Base-by-base conservation (phyloP, 2,888 invertebrate genomes). In the Synanthedon vespiformis region DNA sequence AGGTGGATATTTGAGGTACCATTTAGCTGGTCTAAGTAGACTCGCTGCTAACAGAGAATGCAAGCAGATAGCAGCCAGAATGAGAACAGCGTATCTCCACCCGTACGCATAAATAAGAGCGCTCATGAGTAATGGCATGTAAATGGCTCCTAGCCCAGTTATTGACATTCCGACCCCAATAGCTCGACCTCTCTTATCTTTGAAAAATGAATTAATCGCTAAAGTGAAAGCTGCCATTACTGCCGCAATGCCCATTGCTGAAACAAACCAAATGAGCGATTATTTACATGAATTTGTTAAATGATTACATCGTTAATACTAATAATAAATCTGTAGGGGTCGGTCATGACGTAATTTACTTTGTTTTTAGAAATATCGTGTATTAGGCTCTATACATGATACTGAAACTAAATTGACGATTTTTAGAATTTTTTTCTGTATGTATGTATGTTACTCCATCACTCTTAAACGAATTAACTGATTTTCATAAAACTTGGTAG, bases 151-250 rank as follows among this genome's bases (percentile, higher is more conserved):
- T 2, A 93, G 64, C 1, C 92, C 92, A 13, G 90, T 90, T 2
- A 92, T 71, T 1, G 92, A 91, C 89, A 91, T 89, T 40, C 89
- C 89, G 4, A 90, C 74, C 1, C 91, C 91, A 27, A 90, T 83
- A 0, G 92, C 92, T 66, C 89, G 86, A 41, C 89, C 89, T 62
- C 92, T 83, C 64, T 88, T 90, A 57, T 89, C 87, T 58, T 83
- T 85, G 64, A 92, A 92, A 68, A 90, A 92, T 4, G 90, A 89
- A 72, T 92, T 92, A 50, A 92, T 74, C 22, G 92, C 92, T 62
- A 92, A 74, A 14, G 89, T 88, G 65, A 90, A 91, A 2, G 91
- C 87, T 40, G 90, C 85, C 88, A 90, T 89, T 1, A 88, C 85
- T 53, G 91, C 77, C 50, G 89, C 89, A 58, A 90, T 78, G 40